Conservation (phyloP, 2,113 vertebrate species). For the Cairina moschata region DNA sequence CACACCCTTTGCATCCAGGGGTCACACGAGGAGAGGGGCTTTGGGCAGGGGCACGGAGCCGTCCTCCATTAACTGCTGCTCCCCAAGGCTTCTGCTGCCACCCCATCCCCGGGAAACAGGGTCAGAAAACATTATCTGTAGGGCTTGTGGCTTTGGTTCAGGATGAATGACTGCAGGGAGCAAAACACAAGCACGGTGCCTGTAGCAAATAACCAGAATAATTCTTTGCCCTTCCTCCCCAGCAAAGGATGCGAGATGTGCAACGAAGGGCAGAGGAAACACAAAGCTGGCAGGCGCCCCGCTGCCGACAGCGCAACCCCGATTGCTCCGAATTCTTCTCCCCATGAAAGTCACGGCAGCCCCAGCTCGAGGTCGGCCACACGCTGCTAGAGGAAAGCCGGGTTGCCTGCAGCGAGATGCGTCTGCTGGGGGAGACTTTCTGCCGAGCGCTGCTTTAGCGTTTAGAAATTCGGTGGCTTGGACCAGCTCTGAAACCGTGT, state of each 20-base stretch:
- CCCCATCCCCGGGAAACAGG: background rate
- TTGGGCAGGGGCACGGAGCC: background rate
- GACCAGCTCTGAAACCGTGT: constrained; percentile 5
- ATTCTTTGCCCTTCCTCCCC: background rate
- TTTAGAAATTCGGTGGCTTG: constrained; percentile 35
- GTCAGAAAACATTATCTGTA: background rate
- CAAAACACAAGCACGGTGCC: background rate
- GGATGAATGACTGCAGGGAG: background rate
- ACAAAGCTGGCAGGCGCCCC: too few relatives aligned
- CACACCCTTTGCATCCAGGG: rapidly evolving
- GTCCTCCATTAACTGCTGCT: background rate
- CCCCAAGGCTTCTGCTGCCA: background rate
- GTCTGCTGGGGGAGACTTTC: background rate
- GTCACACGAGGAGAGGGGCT: background rate
- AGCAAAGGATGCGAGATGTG: too few relatives aligned
- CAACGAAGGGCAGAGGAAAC: background rate
- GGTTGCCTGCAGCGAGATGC: background rate
- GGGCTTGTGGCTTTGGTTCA: background rate
- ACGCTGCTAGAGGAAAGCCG: background rate
- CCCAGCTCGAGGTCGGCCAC: background rate
- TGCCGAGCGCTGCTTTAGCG: background rate
- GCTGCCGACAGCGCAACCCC: too few relatives aligned
- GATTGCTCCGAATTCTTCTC: too few relatives aligned
- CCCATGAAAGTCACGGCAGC: too few relatives aligned
- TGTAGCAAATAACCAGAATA: background rate